phyloP scores from a whole-genome alignment of 2,888 invertebrate genomes.

The Harpalus rufipes region DNA sequence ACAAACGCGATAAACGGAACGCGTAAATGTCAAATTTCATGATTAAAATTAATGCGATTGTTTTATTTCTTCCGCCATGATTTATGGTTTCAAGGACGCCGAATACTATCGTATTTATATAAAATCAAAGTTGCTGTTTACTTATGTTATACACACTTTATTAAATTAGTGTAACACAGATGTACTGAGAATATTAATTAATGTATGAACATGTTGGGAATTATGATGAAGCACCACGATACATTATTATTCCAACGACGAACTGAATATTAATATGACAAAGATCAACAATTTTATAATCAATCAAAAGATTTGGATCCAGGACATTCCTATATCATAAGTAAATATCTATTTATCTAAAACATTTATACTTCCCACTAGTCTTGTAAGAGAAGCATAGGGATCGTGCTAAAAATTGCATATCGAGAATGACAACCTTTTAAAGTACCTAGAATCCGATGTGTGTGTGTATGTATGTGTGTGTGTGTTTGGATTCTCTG shows the following conservation, averaged over 20 bases:
- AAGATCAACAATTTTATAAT: slow-evolving; percentile 35
- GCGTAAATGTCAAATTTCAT: slow-evolving; percentile 60
- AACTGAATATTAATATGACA: slow-evolving; percentile 55
- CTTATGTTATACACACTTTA: slow-evolving; percentile 44
- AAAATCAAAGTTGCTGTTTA: slow-evolving; percentile 9
- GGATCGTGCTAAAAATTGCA: no score
- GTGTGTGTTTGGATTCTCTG: no score
- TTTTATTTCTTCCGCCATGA: slow-evolving; percentile 27
- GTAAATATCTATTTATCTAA: no score
- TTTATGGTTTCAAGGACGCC: slow-evolving; percentile 38
- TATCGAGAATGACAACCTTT: no score
- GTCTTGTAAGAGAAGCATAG: no score
- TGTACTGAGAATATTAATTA: slow-evolving; percentile 52
- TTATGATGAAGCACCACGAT: slow-evolving; percentile 62
- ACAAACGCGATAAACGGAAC: slow-evolving; percentile 57
- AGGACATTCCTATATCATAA: no score
- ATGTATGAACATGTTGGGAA: slow-evolving; percentile 30
- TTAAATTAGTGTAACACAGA: slow-evolving; percentile 48
- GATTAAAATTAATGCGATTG: slow-evolving; percentile 59
- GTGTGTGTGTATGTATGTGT: no score
- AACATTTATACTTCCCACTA: no score
- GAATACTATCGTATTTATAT: slow-evolving; percentile 3
- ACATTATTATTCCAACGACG: slow-evolving; percentile 56
- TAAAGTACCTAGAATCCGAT: no score
- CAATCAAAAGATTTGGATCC: no score